Percentiles rank a stretch among this genome's conserved stretches.
Conservation (phyloP, 2,797 vertebrate species). For the Eulemur coronatus region DNA sequence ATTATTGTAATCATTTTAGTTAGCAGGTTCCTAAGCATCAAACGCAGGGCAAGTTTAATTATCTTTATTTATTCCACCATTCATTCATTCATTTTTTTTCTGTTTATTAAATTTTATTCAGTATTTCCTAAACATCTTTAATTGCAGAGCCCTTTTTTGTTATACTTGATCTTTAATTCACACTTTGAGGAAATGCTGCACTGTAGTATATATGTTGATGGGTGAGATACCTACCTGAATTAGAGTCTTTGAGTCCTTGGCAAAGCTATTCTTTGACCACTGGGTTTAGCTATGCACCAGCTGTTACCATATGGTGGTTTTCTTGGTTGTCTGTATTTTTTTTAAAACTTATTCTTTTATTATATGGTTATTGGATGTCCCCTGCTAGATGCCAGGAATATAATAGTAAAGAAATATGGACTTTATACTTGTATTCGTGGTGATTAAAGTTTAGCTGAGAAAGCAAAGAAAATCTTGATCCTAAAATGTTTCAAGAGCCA, state of each 20-base stretch:
- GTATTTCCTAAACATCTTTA: neutral
- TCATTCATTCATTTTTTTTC: neutral
- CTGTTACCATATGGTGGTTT: neutral
- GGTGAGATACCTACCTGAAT: neutral
- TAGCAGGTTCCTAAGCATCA: neutral
- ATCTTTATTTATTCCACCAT: neutral
- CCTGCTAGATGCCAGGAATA: neutral
- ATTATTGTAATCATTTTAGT: slow-evolving; percentile 33
- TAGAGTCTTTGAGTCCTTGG: neutral
- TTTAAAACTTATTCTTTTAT: neutral
- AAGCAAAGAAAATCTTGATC: neutral
- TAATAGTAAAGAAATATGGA: neutral
- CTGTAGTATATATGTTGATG: neutral
- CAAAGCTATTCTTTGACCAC: neutral
- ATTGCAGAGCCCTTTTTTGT: neutral
- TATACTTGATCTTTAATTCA: neutral
- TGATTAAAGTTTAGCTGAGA: neutral
- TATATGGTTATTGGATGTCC: neutral
- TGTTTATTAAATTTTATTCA: neutral
- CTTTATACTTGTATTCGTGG: neutral
- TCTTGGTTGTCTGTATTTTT: neutral
- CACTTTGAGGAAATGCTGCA: neutral
- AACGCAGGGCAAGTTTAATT: neutral
- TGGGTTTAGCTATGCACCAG: neutral
- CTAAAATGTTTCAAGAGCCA: neutral